Base-by-base conservation (phyloP, 2,797 vertebrate species). In the Tadarida brasiliensis region DNA sequence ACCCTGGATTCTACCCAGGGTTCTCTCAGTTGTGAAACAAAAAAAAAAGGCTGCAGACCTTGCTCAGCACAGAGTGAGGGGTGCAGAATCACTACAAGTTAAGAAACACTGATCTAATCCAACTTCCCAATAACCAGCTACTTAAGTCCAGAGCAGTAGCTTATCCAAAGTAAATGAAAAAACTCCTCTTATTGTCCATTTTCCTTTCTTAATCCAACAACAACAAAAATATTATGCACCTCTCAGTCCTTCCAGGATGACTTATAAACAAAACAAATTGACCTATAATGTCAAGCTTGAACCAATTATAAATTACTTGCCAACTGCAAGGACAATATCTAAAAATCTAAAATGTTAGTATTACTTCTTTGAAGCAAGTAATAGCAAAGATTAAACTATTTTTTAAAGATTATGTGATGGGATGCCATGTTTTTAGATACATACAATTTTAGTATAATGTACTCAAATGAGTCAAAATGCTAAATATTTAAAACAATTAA, bases 121-220 rank as follows among this genome's bases (percentile, higher is more conserved):
- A 94, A 89, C 26, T 14, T 71, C 68, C 47, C 26, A 85, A 70
- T 39, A 28, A 81, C 17, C 47, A 77, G 24, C 80, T 73, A 63
- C 9, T 44, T 39, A 67, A 84, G 3, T 7, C 49, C 71, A 83
- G 12, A n/a, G 12, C 51, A 84, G 14, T 4, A 87, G 35, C 33
- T 86, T 73, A 88, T 39, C 93, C 35, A 83, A 96, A 91, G 54
- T 49, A 67, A 93, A 89, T 22, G 22, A 39, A 51, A 85, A 92
- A 92, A 71, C 19, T 20, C 16, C 30, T 33, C 63, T 76, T 81
- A 59, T 0, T 61, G 20, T 47, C 71, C 90, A 77, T 61, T 82
- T 59, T 81, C 61, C 54, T 93, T 57, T 67, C 68, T 89, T 65
- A 87, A 15, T 63, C 39, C 54, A 91, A 91, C 4, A 93, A n/a